Conservation (phyloP, 2,113 vertebrate genomes). For the Synodontis membranacea region DNA sequence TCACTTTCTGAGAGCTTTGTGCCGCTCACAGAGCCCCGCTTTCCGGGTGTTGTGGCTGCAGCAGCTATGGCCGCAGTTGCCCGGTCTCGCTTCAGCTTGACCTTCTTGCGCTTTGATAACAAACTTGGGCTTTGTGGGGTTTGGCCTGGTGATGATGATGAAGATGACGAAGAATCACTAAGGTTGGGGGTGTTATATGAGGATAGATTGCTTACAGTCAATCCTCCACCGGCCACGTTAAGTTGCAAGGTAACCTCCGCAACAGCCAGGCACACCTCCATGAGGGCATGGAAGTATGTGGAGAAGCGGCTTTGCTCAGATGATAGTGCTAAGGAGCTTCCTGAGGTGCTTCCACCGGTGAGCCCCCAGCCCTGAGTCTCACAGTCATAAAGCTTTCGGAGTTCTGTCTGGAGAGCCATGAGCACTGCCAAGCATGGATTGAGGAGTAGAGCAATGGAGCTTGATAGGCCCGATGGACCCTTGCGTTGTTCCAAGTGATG, state of each 20-base stretch:
- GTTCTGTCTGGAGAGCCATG: slow-evolving; percentile 93
- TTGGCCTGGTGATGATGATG: slow-evolving; percentile 93
- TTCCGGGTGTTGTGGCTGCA: slow-evolving; percentile 69
- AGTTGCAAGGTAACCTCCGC: slow-evolving; percentile 93
- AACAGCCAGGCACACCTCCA: slow-evolving; percentile 94
- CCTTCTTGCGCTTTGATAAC: slow-evolving; percentile 95
- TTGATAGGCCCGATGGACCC: slow-evolving; percentile 81
- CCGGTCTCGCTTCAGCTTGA: slow-evolving; percentile 97
- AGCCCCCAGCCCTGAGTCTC: slow-evolving; percentile 91
- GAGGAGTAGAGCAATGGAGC: slow-evolving; percentile 90
- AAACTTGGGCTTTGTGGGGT: slow-evolving; percentile 95
- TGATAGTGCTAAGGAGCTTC: slow-evolving; percentile 63
- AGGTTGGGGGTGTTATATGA: slow-evolving; percentile 86
- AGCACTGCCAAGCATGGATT: slow-evolving; percentile 96
- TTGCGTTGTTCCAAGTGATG: slow-evolving; percentile 88
- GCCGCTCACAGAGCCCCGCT: slow-evolving; percentile 73
- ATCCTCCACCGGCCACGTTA: slow-evolving; percentile 81
- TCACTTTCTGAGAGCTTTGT: slow-evolving; percentile 77
- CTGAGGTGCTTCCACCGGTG: slow-evolving; percentile 66
- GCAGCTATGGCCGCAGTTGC: slow-evolving; percentile 73
- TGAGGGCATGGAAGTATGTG: slow-evolving; percentile 93
- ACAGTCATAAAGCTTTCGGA: slow-evolving; percentile 90
- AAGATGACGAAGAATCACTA: slow-evolving; percentile 93
- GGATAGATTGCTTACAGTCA: slow-evolving; percentile 81
- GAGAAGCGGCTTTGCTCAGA: slow-evolving; percentile 91